These are phyloP conservation scores for Acrocephalus arundinaceus DNA, from an alignment of 2,113 vertebrate species.

Conservation along the genomic window DNA sequence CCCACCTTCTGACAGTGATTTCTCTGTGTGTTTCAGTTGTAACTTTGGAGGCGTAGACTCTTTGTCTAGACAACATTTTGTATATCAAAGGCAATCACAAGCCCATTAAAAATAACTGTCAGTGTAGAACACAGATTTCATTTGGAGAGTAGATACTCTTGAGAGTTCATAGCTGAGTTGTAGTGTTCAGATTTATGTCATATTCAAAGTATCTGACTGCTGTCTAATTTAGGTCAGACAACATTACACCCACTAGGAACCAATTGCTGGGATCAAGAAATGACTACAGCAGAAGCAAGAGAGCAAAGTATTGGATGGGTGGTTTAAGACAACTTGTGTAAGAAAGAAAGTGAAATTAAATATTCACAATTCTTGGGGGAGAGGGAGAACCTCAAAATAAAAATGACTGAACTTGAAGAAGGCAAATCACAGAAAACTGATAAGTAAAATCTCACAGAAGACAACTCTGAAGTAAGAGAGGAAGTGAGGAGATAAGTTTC, in stretches of 20 bases:
- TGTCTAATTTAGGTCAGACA: not conserved
- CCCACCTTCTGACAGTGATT: not conserved
- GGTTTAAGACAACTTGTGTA: not conserved
- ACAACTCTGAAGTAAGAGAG: not conserved
- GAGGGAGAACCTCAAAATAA: not conserved
- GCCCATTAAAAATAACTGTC: not conserved
- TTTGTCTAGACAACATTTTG: not conserved
- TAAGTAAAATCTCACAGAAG: not conserved
- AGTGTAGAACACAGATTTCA: not conserved
- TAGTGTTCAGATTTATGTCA: not conserved
- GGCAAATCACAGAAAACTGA: not conserved
- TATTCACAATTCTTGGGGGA: not conserved
- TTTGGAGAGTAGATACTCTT: not conserved
- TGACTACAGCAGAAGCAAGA: not conserved
- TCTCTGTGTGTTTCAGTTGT: not conserved
- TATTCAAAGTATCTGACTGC: not conserved
- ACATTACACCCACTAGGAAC: not conserved
- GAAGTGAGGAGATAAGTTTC: not conserved
- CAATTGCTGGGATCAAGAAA: not conserved
- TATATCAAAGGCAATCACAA: not conserved
- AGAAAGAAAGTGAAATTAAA: not conserved
- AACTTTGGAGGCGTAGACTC: not conserved
- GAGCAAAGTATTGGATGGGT: not conserved
- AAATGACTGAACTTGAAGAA: not conserved
- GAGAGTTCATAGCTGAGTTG: not conserved